These are phyloP conservation scores for Caenorhabditis tropicalis DNA, from an alignment of 1,140 invertebrate species.

Conservation along the genomic window DNA sequence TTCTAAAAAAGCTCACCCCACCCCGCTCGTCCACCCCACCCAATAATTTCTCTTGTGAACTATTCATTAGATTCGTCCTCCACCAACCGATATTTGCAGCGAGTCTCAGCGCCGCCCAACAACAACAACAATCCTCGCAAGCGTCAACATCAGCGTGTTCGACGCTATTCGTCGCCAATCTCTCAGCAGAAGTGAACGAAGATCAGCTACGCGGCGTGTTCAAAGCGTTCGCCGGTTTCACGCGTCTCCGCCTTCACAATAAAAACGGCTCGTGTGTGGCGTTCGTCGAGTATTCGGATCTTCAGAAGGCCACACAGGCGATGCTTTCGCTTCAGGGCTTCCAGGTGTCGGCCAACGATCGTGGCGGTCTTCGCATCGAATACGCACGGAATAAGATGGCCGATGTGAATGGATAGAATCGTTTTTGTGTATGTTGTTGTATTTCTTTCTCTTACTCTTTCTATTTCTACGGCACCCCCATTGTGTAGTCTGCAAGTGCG, in stretches of 20 bases:
- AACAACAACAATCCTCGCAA: slow-evolving; percentile 37
- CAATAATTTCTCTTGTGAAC: no score
- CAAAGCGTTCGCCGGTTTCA: slow-evolving; percentile 92
- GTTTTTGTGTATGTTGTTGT: slow-evolving; percentile 6
- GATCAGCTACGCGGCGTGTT: slow-evolving; percentile 95
- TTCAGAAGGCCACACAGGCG: slow-evolving; percentile 85
- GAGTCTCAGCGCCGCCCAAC: slow-evolving; percentile 25
- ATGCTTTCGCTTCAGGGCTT: slow-evolving; percentile 90
- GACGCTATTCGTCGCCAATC: slow-evolving; percentile 94
- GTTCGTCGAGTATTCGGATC: slow-evolving; percentile 93
- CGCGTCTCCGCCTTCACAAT: slow-evolving; percentile 93
- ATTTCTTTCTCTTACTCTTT: background rate
- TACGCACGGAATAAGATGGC: slow-evolving; percentile 97
- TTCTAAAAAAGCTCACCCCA: no score
- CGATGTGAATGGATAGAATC: slow-evolving; percentile 73
- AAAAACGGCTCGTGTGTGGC: slow-evolving; percentile 90
- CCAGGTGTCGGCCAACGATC: slow-evolving; percentile 90
- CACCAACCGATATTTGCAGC: slow-evolving; percentile 14
- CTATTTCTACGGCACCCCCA: no score
- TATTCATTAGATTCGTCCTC: no score
- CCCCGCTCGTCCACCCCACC: no score
- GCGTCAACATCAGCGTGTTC: slow-evolving; percentile 84
- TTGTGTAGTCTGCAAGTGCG: no score
- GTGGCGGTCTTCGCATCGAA: slow-evolving; percentile 93
- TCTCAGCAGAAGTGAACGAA: slow-evolving; percentile 92